phyloP scores from a whole-genome alignment of 2,113 vertebrate species.

The Gymnogyps californianus region DNA sequence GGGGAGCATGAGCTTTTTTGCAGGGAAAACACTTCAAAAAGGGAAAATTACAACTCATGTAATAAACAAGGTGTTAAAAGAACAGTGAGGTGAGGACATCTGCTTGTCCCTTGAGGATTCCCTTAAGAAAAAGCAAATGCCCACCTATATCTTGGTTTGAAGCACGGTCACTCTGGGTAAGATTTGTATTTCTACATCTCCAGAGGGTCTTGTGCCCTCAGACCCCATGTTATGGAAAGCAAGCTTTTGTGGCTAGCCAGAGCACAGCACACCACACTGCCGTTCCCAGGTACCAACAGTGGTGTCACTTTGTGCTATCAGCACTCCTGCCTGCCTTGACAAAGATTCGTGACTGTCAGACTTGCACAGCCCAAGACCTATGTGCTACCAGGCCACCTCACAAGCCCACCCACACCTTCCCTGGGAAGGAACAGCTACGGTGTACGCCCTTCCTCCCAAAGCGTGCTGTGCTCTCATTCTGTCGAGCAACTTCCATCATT shows the following conservation, averaged over 20 bases:
- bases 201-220: background rate
- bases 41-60: background rate
- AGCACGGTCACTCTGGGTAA: background rate
- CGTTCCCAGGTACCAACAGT: fast-evolving
- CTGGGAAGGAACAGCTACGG: fast-evolving
- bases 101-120: background rate
- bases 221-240: fast-evolving
- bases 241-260: fast-evolving
- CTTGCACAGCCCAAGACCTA: background rate
- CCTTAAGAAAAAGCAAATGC: background rate
- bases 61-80: background rate
- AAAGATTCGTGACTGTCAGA: background rate
- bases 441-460: background rate
- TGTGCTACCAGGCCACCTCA: background rate
- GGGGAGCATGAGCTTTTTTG: background rate
- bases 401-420: background rate
- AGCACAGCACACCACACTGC: background rate
- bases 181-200: background rate
- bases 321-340: background rate
- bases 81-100: background rate
- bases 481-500: background rate
- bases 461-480: background rate
- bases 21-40: background rate
- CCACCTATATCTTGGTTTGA: background rate
- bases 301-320: background rate